Base-by-base conservation (phyloP, 2,888 invertebrate species). In the Chalcosyrphus nemorum region DNA sequence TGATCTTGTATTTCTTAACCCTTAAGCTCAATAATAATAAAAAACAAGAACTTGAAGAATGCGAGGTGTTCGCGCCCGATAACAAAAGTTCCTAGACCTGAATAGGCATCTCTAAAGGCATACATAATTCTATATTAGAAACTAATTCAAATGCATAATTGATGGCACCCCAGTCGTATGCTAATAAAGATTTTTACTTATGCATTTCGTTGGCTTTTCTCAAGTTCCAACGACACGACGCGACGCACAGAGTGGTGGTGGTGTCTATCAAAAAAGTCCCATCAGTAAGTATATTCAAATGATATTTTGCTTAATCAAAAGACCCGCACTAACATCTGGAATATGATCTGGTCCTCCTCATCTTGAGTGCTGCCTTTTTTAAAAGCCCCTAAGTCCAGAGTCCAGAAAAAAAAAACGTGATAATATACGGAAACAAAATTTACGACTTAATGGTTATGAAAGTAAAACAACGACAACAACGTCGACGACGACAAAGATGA, bases 371-470 rank as follows among this genome's bases (percentile, higher is more conserved):
- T 43, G 7, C 38, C 45, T 13, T 32, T 13, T 32, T 29, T 35
- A 47, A 38, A 61, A 50, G 35, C 38, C 19, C n/a, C n/a, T n/a
- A n/a, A n/a, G n/a, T 9, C n/a, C 43, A 52, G 15, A 38, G n/a
- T n/a, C 9, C 5, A 38, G 45, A 7, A 15, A 4, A 21, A 35
- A 41, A 17, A 35, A 71, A 72, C 66, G 59, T 35, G 75, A 70
- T 65, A 76, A 65, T 65, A 66, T 61, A 82, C 82, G 78, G 78
- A 78, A 78, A 82, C 56, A 29, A 72, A 68, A 82, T 82, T 82
- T 82, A 82, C 82, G 82, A 82, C 78, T 81, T 61, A 76, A 81
- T 74, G 82, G 66, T 68, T 61, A 57, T 35, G 57, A 72, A 56
- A 68, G 57, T 65, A 50, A 72, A 41, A 72, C 54, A 45, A 57